A percentile compares a stretch with the other conserved stretches of the same genome.
Conservation (phyloP, 2,888 invertebrate species). For the Gymnosoma rotundatum region DNA sequence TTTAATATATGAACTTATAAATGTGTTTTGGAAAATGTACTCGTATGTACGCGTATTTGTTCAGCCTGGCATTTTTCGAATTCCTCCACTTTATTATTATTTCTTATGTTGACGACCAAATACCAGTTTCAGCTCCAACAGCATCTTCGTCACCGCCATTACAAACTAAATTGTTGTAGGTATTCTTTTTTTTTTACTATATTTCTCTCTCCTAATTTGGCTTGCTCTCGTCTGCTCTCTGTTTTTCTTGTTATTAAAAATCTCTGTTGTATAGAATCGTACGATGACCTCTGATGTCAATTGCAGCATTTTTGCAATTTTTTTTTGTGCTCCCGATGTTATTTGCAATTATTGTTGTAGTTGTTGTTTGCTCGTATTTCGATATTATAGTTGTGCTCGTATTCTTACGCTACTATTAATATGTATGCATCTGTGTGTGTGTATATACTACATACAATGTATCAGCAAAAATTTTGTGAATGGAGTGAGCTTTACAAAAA, state of each 20-base stretch:
- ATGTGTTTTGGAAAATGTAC: not conserved
- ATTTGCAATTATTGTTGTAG: slow-evolving; percentile 52
- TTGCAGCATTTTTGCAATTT: slow-evolving; percentile 60
- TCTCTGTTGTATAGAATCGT: slow-evolving; percentile 65
- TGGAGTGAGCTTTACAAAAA: slow-evolving; percentile 70
- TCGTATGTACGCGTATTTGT: slow-evolving; percentile 43
- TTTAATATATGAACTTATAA: not conserved
- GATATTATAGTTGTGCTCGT: slow-evolving; percentile 17
- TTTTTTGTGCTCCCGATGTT: slow-evolving; percentile 18
- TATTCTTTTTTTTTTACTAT: slow-evolving; percentile 35
- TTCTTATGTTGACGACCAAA: not conserved
- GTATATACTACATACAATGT: not conserved
- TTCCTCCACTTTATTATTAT: slow-evolving; percentile 48
- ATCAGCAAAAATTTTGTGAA: slow-evolving; percentile 61
- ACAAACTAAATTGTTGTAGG: slow-evolving; percentile 20
- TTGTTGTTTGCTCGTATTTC: slow-evolving; percentile 35
- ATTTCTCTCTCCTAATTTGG: slow-evolving; percentile 7
- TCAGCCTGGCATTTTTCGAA: slow-evolving; percentile 60
- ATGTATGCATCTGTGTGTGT: not conserved
- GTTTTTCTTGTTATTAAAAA: slow-evolving; percentile 33
- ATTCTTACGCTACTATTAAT: slow-evolving; percentile 46
- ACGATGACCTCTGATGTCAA: slow-evolving; percentile 70
- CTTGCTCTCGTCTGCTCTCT: slow-evolving; percentile 26
- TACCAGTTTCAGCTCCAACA: slow-evolving; percentile 38
- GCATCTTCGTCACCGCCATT: slow-evolving; percentile 31